Base-by-base conservation (phyloP, 2,797 vertebrate genomes). In the Chromis chromis region DNA sequence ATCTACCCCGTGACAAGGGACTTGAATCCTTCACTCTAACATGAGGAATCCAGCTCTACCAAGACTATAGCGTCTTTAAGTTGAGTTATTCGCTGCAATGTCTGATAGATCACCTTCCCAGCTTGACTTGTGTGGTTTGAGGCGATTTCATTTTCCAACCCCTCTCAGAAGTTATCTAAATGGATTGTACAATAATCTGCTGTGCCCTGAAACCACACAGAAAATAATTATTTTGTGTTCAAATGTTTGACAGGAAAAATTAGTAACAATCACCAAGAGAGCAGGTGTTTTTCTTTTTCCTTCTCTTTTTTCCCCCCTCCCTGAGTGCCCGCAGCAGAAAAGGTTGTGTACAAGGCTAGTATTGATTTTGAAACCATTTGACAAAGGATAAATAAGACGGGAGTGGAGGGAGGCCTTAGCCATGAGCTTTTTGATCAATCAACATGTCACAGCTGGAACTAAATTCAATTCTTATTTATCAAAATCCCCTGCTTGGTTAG, bases 401-500 rank as follows among this genome's bases (percentile, higher is more conserved):
- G 92, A 95, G 94, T 96, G 94, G 92, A 94, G 94, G 94, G 94
- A 97, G 92, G 95, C 96, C 96, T 96, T 95, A 95, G 96, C 97
- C 97, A 97, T 94, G 92, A 96, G 95, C 95, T 96, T 96, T 95
- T 95, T 97, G 97, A 98, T 99, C 98, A 98, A 99, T 99, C 97
- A 98, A 96, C 94, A 94, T 98, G 97, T 97, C 96, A 97, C 95
- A 96, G 95, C 94, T 94, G 95, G 92, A 95, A 95, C 95, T 87
- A 97, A 98, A 98, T 97, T 97, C 96, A 96, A 98, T 99, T 98
- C 96, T 97, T 97, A 97, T 97, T 97, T 96, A 96, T 95, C 94
- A 96, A 95, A 96, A 97, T 96, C 93, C 94, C 96, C 93, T 94
- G 94, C 94, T 95, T 94, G 93, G 91, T 95, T 93, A 87, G 86